Base-by-base conservation (phyloP, 30 jellyfish, hydroid and myxozoan species). In the Turritopsis dohrnii region DNA sequence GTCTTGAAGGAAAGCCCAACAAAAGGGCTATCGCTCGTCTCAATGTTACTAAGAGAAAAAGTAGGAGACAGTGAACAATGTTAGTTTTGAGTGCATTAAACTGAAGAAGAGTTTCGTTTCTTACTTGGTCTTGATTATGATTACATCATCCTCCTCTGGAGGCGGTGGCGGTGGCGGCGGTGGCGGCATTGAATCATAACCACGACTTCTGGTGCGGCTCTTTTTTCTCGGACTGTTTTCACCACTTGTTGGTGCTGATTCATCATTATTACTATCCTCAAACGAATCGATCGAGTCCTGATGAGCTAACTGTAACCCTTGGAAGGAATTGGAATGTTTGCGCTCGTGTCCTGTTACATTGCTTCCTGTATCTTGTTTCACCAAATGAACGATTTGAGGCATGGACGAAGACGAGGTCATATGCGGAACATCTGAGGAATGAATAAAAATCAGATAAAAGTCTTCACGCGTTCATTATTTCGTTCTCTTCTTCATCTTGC, bases 121-220 rank as follows among this genome's bases (percentile, higher is more conserved):
- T 41, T 41, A 41, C 60, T 41, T 41, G 60, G 9, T 41, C 53
- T 72, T 1, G 1, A 26, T 72, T 72, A 3, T 26, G 22, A 72
- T 22, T 19, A 17, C 87, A 22, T 18, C 54, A 30, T 65, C 87
- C 16, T 52, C 82, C 27, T 80, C 82, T 54, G 52, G 65, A 22
- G 53, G 41, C 0, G 72, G 82, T 25, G 90, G 90, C 22, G 90
- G 90, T 17, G 90, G 90, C 26, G 90, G 90, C 0, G 90, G 90
- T 18, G 90, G 90, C 26, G 90, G 90, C 90, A 84, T 84, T 19
- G 69, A 23, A 52, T 60, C 79, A 28, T 66, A 25, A 26, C 52
- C 77, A 9, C 30, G 28, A 23, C 31, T 27, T n/a, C 31, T n/a
- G 0, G 0, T 1, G 9, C 30, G 28, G 0, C 7, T 69, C 30